Percentiles rank a stretch among this genome's conserved stretches.
phyloP scores from a whole-genome alignment of 2,797 vertebrate genomes.

The Epinephelus coioides region DNA sequence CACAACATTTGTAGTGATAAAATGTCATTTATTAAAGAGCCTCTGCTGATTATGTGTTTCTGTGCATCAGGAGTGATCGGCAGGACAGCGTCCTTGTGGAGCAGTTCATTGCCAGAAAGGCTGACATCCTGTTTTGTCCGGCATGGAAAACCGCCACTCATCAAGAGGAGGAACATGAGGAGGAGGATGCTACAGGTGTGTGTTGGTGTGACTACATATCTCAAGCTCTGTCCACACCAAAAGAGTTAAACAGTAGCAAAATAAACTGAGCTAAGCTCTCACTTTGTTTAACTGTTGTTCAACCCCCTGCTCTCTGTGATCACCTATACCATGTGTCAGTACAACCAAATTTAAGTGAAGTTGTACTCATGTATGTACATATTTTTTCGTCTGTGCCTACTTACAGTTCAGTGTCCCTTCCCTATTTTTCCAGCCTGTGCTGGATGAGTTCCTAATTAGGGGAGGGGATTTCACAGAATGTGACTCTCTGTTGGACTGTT shows the following conservation, averaged over 20 bases:
- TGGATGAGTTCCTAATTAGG: too few species aligned
- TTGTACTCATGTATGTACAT: background rate
- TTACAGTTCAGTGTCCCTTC: too few species aligned
- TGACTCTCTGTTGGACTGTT: too few species aligned
- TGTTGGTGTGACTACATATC: background rate
- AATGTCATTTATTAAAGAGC: background rate
- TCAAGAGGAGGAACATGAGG: constrained; percentile 76
- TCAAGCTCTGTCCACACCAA: background rate
- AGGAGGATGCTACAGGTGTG: constrained; percentile 89
- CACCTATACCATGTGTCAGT: background rate
- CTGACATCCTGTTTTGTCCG: constrained; percentile 93
- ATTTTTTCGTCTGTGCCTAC: background rate
- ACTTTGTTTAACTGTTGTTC: background rate
- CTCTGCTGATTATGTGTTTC: constrained; percentile 5
- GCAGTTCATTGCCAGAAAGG: constrained; percentile 95
- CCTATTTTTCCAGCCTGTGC: too few species aligned
- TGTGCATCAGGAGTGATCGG: constrained; percentile 82
- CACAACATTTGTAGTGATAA: background rate
- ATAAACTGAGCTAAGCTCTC: background rate
- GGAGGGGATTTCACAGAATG: too few species aligned
- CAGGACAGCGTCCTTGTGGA: constrained; percentile 88
- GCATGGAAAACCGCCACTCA: constrained; percentile 88
- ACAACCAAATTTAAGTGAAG: background rate
- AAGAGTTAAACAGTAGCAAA: background rate
- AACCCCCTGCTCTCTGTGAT: background rate